Evolutionary conservation across 2,888 invertebrate genomes (phyloP), one percentile per base, ranked within the genome.

Genomic region (Xestia c-nigrum): DNA sequence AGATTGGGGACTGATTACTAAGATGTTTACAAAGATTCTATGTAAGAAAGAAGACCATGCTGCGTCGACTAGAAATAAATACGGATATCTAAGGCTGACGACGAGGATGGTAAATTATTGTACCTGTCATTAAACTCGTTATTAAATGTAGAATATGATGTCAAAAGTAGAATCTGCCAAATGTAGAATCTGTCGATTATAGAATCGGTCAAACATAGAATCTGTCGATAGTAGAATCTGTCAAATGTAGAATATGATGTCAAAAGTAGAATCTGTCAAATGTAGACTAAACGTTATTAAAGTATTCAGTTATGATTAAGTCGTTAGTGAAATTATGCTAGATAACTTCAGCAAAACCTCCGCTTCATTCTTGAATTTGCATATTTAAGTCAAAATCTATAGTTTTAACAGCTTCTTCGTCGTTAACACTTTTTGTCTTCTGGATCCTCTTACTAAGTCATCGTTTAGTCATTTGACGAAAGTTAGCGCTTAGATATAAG

Each of bases 341-440:
- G 24, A 38, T 38, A 38, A 46, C 38, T 78, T 78, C 24, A 72
- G 21, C 59, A 66, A 66, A 38, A 66, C 31, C 43, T 43, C 5
- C 12, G 21, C 40, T 12, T 7, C 1, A 12, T 50, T 55, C 31
- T 12, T 21, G 21, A 57, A 38, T 74, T 80, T 69, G 52, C 80
- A 74, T 80, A 74, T 59, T 74, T 19, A n/a, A 55, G 19, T 71
- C 40, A 59, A 75, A 65, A 47, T 59, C 46, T 69, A 14, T 66
- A 55, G 61, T 31, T 43, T 55, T 12, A 59, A 24, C 50, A 43
- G 40, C n/a, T 75, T 2, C 1, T 21, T 74, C 12, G 14, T 46
- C n/a, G 9, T 31, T 24, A 5, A 40, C 9, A 43, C 4, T 68
- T 68, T 74, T 68, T 52, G 38, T 14, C 31, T 16, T 46, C n/a